Conservation (phyloP, 1,140 invertebrate species). For the Drosophila carrolli region DNA sequence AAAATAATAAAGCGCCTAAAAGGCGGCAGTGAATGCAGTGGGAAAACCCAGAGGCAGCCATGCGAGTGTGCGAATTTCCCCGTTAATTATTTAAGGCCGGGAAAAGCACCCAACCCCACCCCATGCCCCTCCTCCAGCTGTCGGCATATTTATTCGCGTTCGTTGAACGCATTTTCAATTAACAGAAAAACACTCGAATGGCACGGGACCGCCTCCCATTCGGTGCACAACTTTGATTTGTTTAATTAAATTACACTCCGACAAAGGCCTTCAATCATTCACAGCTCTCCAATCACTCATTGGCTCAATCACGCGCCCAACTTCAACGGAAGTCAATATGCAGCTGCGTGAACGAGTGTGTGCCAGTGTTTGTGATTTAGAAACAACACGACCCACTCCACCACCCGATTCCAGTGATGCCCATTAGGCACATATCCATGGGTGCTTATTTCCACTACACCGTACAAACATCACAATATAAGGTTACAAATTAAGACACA, state of each 20-base stretch:
- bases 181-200: constrained; percentile 61
- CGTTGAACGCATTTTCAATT: constrained; percentile 77
- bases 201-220: constrained; percentile 2
- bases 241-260: constrained; percentile 82
- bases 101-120: constrained; percentile 7
- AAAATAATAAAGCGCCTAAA: constrained; percentile 48
- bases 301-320: constrained; percentile 76
- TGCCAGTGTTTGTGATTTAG: constrained; percentile 42
- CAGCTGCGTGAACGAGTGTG: constrained; percentile 34
- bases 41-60: constrained; percentile 1
- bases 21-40: constrained; percentile 19
- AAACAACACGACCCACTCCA: constrained; percentile 8
- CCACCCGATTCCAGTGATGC: neutral
- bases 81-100: constrained; percentile 70
- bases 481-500: no score
- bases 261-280: constrained; percentile 82
- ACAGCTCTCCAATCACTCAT: constrained; percentile 80
- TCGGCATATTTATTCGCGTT: constrained; percentile 61
- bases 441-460: neutral
- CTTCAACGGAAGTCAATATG: constrained; percentile 62
- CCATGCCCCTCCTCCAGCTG: constrained; percentile 1
- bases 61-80: constrained; percentile 35
- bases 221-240: constrained; percentile 65
- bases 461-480: no score
- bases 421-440: neutral